Percentiles rank a stretch among this genome's conserved stretches.
phyloP scores from a whole-genome alignment of 2,113 vertebrate species.

The Mandrillus leucophaeus region DNA sequence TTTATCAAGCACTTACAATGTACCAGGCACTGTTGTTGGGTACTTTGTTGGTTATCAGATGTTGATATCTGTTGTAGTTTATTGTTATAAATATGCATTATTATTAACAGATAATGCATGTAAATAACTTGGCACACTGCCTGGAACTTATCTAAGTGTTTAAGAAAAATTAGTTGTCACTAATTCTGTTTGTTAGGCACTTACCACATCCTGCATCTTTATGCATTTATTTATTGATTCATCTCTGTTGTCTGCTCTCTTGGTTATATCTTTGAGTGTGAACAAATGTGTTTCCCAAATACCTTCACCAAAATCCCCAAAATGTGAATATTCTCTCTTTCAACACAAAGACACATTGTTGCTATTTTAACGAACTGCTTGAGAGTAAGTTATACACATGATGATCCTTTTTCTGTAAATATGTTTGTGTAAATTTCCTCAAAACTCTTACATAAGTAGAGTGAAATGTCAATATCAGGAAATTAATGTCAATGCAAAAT shows the following conservation, averaged over 20 bases:
- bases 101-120: background rate
- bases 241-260: background rate
- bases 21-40: too few species aligned
- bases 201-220: background rate
- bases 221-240: background rate
- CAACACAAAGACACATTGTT: background rate
- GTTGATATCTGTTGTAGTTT: background rate
- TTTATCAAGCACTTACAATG: fast-evolving
- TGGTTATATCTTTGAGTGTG: background rate
- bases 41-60: background rate
- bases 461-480: background rate
- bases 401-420: background rate
- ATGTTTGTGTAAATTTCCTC: background rate
- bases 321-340: background rate
- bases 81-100: background rate
- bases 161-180: background rate
- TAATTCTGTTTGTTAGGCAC: background rate
- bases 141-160: background rate
- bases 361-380: background rate
- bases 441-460: background rate
- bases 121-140: background rate
- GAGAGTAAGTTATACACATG: background rate
- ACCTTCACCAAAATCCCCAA: background rate
- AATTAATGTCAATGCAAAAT: background rate
- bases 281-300: background rate